Evolutionary conservation across 2,113 vertebrate species (phyloP).

Genomic region (Natator depressus): DNA sequence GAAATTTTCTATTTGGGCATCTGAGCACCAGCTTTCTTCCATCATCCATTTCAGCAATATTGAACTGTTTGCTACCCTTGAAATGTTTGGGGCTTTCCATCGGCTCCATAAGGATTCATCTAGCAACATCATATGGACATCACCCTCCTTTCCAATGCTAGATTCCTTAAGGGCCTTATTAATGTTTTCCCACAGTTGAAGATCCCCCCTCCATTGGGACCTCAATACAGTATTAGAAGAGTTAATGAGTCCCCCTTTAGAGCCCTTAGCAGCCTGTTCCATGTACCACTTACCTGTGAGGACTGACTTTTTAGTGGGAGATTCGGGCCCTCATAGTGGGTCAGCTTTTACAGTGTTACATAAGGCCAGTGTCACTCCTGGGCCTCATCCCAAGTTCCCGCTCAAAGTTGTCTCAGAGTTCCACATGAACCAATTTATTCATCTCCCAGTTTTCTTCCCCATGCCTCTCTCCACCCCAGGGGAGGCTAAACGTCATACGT

Average conservation of each 20-base stretch:
- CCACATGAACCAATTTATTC: not conserved
- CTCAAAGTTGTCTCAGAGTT: not conserved
- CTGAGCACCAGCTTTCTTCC: not conserved
- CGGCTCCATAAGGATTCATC: not conserved
- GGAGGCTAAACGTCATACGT: not conserved
- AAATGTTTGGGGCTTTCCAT: not conserved
- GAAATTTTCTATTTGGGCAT: not conserved
- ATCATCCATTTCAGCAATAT: not conserved
- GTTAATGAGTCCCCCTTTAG: not conserved
- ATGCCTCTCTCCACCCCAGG: not conserved
- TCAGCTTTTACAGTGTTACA: not conserved
- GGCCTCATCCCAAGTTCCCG: not conserved
- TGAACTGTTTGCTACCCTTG: not conserved
- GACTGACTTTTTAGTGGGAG: not conserved
- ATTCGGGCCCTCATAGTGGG: not conserved
- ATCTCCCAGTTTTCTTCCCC: not conserved
- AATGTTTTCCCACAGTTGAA: not conserved
- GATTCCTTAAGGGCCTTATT: not conserved
- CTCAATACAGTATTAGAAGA: not conserved
- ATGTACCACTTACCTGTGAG: not conserved
- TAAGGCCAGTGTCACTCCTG: not conserved
- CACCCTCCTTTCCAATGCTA: not conserved
- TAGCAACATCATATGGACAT: not conserved
- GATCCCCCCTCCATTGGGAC: not conserved
- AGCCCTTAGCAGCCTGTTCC: not conserved